Evolutionary conservation across 2,113 vertebrate genomes (phyloP).

Genomic region (Seriola rivoliana): DNA sequence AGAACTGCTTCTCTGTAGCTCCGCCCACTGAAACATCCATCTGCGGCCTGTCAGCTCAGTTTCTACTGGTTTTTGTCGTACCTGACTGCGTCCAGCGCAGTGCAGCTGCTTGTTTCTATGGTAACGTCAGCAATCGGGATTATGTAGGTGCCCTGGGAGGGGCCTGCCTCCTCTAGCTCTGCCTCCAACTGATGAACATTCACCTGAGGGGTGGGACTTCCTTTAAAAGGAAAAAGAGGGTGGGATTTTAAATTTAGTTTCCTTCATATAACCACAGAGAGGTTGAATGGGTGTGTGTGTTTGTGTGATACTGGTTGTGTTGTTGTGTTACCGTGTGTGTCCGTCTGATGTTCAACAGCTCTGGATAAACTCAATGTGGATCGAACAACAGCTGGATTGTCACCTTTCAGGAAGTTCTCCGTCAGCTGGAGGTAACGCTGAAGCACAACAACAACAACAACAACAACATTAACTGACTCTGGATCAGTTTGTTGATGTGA

Average conservation of each 20-base stretch:
- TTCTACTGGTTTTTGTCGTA: not conserved
- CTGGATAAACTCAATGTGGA: conserved; percentile 77
- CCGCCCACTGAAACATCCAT: too few relatives aligned
- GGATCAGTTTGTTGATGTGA: not conserved
- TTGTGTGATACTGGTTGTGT: too few relatives aligned
- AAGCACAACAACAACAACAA: conserved; percentile 11
- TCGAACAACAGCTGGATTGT: conserved; percentile 86
- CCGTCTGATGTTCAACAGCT: conserved; percentile 18
- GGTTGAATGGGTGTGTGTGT: not conserved
- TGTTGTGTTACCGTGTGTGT: not conserved
- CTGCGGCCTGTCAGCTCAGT: too few relatives aligned
- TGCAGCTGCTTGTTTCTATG: conserved; percentile 22
- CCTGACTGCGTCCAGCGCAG: conserved; percentile 74
- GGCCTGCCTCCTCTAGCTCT: conserved; percentile 75
- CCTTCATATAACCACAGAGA: not conserved
- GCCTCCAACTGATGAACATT: conserved; percentile 3
- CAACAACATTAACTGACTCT: not conserved
- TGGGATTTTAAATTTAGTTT: not conserved
- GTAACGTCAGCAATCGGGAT: conserved; percentile 84
- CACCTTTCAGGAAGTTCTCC: conserved; percentile 89
- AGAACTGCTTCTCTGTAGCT: too few relatives aligned
- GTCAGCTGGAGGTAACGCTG: conserved; percentile 89
- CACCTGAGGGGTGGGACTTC: conserved; percentile 17
- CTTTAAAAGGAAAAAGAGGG: conserved; percentile 11
- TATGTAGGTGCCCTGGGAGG: conserved; percentile 85